Percentiles rank a stretch among this genome's conserved stretches.
Conservation (phyloP, 1,140 invertebrate genomes). For the Odontomachus brunneus region DNA sequence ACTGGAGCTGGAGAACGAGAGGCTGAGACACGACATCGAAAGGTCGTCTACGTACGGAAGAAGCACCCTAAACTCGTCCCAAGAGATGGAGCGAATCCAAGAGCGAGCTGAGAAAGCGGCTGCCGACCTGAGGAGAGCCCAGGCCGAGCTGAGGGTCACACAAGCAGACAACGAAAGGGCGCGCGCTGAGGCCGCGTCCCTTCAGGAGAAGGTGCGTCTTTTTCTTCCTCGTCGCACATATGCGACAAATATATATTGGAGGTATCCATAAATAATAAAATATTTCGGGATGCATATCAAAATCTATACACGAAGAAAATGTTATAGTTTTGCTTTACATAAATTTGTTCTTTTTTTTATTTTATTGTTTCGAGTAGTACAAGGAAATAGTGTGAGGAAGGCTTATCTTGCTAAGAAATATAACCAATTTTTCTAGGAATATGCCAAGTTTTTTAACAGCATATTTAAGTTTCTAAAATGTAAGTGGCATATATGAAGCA, state of each 20-base stretch:
- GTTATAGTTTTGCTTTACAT: too few species aligned
- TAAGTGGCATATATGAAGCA: too few species aligned
- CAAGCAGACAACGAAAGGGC: constrained; percentile 94
- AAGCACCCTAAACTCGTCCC: constrained; percentile 90
- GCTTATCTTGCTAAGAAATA: too few species aligned
- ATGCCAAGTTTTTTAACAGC: too few species aligned
- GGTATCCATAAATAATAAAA: too few species aligned
- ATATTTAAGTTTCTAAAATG: too few species aligned
- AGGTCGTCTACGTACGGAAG: constrained; percentile 92
- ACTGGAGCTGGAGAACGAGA: constrained; percentile 95
- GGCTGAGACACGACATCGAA: constrained; percentile 93
- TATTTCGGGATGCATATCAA: too few species aligned
- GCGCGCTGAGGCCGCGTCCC: constrained; percentile 91
- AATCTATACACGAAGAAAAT: too few species aligned
- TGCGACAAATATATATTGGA: neutral
- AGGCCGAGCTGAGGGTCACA: constrained; percentile 94
- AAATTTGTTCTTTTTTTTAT: too few species aligned
- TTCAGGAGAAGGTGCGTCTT: constrained; percentile 92
- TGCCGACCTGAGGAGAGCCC: constrained; percentile 93
- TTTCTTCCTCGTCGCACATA: neutral
- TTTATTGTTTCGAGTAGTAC: too few species aligned
- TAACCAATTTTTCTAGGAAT: too few species aligned
- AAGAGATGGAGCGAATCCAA: constrained; percentile 93
- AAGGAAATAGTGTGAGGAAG: too few species aligned
- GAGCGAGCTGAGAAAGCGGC: constrained; percentile 94